These are phyloP conservation scores for Thamnophis elegans DNA, from an alignment of 2,797 vertebrate genomes.

Conservation along the genomic window DNA sequence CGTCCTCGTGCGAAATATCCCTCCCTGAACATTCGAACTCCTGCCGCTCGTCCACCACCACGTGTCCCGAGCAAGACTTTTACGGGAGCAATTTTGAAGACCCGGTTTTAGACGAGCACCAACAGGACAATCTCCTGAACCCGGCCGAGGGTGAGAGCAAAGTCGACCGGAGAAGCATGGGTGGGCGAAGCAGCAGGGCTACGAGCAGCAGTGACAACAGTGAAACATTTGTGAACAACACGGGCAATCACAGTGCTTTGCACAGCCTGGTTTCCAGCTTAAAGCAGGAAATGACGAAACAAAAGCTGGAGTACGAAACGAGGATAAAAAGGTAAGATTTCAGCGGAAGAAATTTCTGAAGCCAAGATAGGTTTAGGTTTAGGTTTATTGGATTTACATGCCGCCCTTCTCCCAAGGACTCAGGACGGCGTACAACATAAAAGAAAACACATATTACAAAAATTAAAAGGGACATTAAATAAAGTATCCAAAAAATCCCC, in stretches of 20 bases:
- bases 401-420: too few species aligned
- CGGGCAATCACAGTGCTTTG: constrained; percentile 88
- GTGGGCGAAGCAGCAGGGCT: constrained; percentile 79
- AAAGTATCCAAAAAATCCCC: too few species aligned
- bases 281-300: constrained; percentile 96
- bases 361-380: too few species aligned
- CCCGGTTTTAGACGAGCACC: constrained; percentile 77
- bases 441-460: too few species aligned
- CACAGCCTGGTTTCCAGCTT: constrained; percentile 94
- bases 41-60: constrained; percentile 95
- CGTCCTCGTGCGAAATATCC: constrained; percentile 96
- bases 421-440: too few species aligned
- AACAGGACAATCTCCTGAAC: constrained; percentile 73
- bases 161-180: constrained; percentile 73
- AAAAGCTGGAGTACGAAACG: constrained; percentile 92
- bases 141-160: constrained; percentile 73
- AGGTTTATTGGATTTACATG: too few species aligned
- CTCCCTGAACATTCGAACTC: constrained; percentile 94
- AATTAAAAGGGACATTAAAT: too few species aligned
- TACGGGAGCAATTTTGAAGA: constrained; percentile 85
- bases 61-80: constrained; percentile 95
- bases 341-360: background rate
- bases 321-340: constrained; percentile 88
- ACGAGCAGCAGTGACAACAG: constrained; percentile 91
- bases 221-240: constrained; percentile 79